phyloP scores from a whole-genome alignment of 2,888 invertebrate species.

The Papilio elwesi region DNA sequence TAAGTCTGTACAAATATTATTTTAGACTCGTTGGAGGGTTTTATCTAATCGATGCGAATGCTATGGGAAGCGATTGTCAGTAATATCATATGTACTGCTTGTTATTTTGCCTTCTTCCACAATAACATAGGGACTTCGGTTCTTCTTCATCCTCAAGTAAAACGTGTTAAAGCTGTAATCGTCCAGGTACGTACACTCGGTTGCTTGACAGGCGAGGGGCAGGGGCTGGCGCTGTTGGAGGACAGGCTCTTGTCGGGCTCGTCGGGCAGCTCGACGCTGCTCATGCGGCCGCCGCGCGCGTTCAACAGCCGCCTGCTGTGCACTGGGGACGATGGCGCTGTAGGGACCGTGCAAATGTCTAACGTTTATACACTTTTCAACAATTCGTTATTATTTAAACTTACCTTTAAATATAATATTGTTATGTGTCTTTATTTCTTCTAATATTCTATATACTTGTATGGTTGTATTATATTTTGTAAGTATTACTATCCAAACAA shows the following conservation, averaged over 20 bases:
- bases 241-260: constrained; percentile 95
- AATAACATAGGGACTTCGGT: too few relatives aligned
- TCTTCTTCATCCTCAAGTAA: too few relatives aligned
- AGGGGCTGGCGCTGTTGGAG: constrained; percentile 96
- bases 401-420: neutral
- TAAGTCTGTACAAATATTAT: too few relatives aligned
- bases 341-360: constrained; percentile 41
- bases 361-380: neutral
- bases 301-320: constrained; percentile 92
- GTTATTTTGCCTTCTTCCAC: too few relatives aligned
- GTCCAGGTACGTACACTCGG: constrained; percentile 62
- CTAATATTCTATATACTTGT: neutral
- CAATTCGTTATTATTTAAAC: neutral
- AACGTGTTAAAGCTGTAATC: too few relatives aligned
- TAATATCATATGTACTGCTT: too few relatives aligned
- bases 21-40: too few relatives aligned
- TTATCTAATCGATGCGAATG: too few relatives aligned
- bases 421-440: neutral
- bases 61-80: too few relatives aligned
- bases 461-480: neutral
- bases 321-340: constrained; percentile 96
- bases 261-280: constrained; percentile 96
- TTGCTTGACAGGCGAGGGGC: constrained; percentile 92
- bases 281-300: constrained; percentile 93
- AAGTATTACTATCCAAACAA: too few relatives aligned